These are phyloP conservation scores for Muscicapa comitata DNA, from an alignment of 2,797 vertebrate species.

Conservation along the genomic window DNA sequence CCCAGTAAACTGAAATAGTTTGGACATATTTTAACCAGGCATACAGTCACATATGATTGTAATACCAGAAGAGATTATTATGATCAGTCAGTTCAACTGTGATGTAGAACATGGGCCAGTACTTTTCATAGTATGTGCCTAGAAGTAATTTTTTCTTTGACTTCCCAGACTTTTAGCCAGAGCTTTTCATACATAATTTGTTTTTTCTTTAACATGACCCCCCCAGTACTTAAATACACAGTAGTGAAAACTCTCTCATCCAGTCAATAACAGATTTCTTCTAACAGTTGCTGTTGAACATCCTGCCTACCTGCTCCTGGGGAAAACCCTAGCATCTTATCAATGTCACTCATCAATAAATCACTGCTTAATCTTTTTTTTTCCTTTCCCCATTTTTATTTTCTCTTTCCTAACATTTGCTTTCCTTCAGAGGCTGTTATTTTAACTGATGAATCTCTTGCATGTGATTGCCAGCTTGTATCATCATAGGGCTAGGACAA, in stretches of 20 bases:
- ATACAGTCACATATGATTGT: not conserved
- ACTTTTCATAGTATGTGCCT: not conserved
- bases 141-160: not conserved
- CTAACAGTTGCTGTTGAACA: not conserved
- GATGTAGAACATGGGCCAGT: not conserved
- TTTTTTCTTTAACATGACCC: not conserved
- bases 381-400: fast-evolving
- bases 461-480: not conserved
- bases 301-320: not conserved
- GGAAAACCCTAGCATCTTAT: not conserved
- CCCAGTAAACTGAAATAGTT: not conserved
- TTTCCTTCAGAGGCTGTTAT: not conserved
- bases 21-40: not conserved
- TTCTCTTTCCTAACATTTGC: not conserved
- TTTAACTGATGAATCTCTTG: not conserved
- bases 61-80: not conserved
- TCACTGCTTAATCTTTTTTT: not conserved
- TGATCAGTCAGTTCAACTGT: not conserved
- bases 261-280: not conserved
- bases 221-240: not conserved
- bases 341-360: not conserved
- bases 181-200: not conserved
- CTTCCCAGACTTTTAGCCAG: not conserved
- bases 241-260: not conserved
- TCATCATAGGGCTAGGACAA: not conserved